These are phyloP conservation scores for Hydroisotoma schaefferi DNA, from an alignment of 2,888 invertebrate genomes.

Conservation along the genomic window DNA sequence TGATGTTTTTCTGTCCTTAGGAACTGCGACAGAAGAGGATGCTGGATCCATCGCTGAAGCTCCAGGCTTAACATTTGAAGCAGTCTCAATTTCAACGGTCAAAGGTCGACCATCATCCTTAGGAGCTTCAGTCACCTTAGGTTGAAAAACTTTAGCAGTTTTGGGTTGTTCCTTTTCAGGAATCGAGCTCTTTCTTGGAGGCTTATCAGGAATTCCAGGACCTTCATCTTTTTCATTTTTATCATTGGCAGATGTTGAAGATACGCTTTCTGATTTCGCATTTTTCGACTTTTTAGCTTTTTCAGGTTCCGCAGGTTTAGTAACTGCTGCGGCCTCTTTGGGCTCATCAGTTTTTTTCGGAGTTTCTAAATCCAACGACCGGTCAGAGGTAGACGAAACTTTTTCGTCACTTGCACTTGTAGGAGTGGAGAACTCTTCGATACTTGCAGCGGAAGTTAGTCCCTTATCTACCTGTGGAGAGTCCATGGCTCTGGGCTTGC, in stretches of 20 bases:
- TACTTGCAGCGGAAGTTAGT: neutral
- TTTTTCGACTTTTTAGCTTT: neutral
- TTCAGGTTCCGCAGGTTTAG: neutral
- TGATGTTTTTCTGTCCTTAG: neutral
- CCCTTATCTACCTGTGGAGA: neutral
- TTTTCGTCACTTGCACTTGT: neutral
- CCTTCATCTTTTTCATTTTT: too few relatives aligned
- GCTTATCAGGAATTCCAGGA: neutral
- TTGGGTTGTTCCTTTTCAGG: too few relatives aligned
- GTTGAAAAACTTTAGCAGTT: neutral
- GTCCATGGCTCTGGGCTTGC: neutral
- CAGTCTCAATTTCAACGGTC: neutral
- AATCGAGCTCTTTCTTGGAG: neutral
- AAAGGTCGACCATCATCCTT: neutral
- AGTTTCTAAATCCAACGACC: neutral
- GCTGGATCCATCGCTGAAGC: too few relatives aligned
- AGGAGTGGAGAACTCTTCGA: neutral
- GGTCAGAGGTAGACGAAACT: too few relatives aligned
- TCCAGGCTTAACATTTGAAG: neutral
- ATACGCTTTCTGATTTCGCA: neutral
- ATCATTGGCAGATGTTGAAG: neutral
- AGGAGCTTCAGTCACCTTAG: neutral
- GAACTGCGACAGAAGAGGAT: neutral
- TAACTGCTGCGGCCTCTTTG: neutral
- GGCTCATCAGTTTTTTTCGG: neutral